Conservation (phyloP, 2,113 vertebrate genomes). For the Pycnonotus jocosus region DNA sequence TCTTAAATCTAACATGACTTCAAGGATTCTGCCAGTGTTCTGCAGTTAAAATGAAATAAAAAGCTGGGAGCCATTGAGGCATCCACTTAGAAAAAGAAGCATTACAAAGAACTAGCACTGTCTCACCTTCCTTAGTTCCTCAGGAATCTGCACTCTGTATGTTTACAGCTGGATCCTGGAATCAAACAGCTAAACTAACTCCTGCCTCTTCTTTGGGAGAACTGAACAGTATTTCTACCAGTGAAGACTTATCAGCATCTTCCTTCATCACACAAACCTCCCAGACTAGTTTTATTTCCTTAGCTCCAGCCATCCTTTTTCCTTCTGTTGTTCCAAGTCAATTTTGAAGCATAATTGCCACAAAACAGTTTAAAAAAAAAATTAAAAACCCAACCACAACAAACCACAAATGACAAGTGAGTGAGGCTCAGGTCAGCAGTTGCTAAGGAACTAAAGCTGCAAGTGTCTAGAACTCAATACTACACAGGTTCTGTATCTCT, state of each 20-base stretch:
- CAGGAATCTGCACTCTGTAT: accelerated
- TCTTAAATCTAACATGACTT: neutral
- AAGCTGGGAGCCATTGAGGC: neutral
- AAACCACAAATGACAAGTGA: neutral
- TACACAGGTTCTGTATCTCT: neutral
- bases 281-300: neutral
- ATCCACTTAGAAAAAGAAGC: neutral
- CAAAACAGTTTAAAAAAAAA: neutral
- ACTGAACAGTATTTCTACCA: neutral
- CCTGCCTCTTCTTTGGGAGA: neutral
- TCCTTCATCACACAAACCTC: neutral
- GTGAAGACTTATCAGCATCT: neutral
- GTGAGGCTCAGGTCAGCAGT: neutral
- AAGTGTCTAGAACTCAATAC: neutral
- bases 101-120: neutral
- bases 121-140: neutral
- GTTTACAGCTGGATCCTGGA: neutral
- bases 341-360: neutral
- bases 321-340: neutral
- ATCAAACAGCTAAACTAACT: neutral
- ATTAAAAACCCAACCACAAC: neutral
- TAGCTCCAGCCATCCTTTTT: neutral
- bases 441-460: neutral
- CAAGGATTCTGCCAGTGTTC: neutral
- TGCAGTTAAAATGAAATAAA: neutral